phyloP scores from a whole-genome alignment of 2,797 vertebrate genomes.

The Selene dorsalis region DNA sequence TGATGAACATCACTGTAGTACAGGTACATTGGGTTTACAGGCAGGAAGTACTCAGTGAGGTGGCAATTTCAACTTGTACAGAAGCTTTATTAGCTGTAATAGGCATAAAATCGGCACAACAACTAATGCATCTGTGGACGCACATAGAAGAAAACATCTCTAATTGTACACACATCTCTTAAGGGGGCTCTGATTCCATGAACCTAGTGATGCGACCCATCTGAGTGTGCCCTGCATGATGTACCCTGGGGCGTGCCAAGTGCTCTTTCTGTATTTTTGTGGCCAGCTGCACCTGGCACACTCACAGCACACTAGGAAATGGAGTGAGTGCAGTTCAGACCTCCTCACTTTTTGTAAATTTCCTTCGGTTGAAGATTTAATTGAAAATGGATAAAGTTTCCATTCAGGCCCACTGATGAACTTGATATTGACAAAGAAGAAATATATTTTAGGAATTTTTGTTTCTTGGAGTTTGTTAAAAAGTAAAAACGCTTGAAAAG shows the following conservation, averaged over 20 bases:
- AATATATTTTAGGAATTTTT: neutral
- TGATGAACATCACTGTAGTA: neutral
- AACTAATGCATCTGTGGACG: neutral
- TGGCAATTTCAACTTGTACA: neutral
- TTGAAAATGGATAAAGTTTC: neutral
- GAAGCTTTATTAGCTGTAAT: neutral
- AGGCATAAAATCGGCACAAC: neutral
- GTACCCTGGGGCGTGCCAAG: neutral
- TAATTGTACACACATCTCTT: neutral
- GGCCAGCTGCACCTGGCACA: neutral
- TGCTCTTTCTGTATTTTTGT: neutral
- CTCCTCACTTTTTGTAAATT: too few relatives aligned
- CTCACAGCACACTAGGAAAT: neutral
- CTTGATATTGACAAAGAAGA: too few relatives aligned
- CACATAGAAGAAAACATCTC: neutral
- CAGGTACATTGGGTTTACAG: neutral
- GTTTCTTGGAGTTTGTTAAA: too few relatives aligned
- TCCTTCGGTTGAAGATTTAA: neutral
- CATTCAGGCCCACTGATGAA: too few relatives aligned
- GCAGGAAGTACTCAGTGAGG: neutral
- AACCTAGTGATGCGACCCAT: neutral
- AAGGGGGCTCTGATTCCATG: neutral
- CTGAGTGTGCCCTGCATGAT: neutral
- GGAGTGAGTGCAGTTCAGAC: neutral
- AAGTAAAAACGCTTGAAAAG: too few relatives aligned